These are phyloP conservation scores for Pteromalus puparum DNA, from an alignment of 1,140 invertebrate genomes.

Conservation along the genomic window DNA sequence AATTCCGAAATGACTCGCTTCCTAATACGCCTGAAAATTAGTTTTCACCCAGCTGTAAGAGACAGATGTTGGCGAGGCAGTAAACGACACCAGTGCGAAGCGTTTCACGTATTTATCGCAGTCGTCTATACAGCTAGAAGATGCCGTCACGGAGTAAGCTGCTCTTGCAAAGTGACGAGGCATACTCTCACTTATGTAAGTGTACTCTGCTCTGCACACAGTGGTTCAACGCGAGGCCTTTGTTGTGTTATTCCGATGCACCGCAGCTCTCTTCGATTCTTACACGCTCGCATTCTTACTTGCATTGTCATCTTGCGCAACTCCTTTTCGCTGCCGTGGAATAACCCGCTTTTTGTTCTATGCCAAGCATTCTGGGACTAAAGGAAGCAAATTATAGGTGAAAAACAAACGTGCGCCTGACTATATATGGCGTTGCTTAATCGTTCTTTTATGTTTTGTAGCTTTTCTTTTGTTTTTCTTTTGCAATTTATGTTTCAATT, in stretches of 20 bases:
- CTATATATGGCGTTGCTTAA: background rate
- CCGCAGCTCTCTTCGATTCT: background rate
- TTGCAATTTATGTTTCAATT: too few relatives aligned
- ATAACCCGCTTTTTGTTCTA: background rate
- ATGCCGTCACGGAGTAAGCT: background rate
- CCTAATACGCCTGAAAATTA: background rate
- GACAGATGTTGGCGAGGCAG: background rate
- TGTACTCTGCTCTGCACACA: background rate
- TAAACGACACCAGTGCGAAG: background rate
- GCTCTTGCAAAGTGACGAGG: slow-evolving; percentile 7
- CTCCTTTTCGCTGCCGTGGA: background rate
- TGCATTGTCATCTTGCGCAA: slow-evolving; percentile 12
- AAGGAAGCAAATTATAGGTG: background rate
- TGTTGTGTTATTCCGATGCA: slow-evolving; percentile 1
- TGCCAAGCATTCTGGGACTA: background rate
- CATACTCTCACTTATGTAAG: slow-evolving; percentile 18
- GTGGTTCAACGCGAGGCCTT: background rate
- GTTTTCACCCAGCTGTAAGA: background rate
- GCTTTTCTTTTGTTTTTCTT: too few relatives aligned
- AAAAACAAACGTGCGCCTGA: background rate
- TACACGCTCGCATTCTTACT: background rate
- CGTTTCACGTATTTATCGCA: slow-evolving; percentile 1
- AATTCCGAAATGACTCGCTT: background rate
- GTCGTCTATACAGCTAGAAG: background rate
- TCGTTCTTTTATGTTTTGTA: background rate